phyloP scores from a whole-genome alignment of 2,888 invertebrate genomes.

The Ariolimax columbianus region DNA sequence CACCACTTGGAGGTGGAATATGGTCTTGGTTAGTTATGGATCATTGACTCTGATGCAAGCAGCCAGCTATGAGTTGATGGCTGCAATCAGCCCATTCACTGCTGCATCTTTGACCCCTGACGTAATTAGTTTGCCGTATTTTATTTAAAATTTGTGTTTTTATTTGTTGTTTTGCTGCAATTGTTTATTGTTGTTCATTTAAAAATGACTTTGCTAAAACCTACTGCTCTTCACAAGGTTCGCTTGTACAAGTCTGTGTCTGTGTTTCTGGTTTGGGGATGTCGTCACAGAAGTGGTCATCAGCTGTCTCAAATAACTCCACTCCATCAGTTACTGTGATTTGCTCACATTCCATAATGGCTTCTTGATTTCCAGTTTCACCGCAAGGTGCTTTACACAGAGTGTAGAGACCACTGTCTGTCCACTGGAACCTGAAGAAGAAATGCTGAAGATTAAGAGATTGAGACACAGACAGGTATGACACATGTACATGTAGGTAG shows the following conservation, averaged over 20 bases:
- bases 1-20: no score
- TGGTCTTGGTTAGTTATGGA: no score
- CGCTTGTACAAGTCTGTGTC: background rate
- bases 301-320: conserved; percentile 27
- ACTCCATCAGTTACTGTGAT: background rate
- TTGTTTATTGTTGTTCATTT: no score
- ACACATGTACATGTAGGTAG: no score
- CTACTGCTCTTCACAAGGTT: conserved; percentile 36
- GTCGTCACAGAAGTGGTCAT: conserved; percentile 26
- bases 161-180: no score
- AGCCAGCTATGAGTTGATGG: no score
- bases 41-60: no score
- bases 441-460: no score
- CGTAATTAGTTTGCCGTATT: no score
- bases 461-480: background rate
- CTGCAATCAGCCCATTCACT: no score
- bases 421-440: conserved; percentile 22
- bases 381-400: conserved; percentile 38
- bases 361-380: conserved; percentile 19
- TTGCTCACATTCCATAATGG: conserved; percentile 36
- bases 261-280: conserved; percentile 5
- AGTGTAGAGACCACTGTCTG: conserved; percentile 16
- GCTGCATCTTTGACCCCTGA: no score
- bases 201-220: conserved; percentile 15
- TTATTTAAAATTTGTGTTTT: no score